These are phyloP conservation scores for Agrochola lychnidis DNA, from an alignment of 2,888 invertebrate species.

Conservation along the genomic window DNA sequence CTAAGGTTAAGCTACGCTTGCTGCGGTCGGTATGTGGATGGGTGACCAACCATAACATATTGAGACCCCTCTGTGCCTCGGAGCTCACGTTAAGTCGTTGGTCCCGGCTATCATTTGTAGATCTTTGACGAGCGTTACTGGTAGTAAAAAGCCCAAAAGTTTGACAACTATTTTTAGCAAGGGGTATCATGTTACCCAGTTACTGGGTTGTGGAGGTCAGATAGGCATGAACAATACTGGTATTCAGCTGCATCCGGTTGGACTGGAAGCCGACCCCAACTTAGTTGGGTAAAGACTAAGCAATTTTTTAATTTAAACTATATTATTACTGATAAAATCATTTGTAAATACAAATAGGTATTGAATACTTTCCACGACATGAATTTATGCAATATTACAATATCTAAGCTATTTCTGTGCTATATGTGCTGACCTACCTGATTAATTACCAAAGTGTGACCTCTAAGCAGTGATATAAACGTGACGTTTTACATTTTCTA, in stretches of 20 bases:
- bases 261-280: too few relatives aligned
- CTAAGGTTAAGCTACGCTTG: background rate
- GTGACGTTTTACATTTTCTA: conserved; percentile 34
- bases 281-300: too few relatives aligned
- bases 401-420: conserved; percentile 3
- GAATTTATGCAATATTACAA: background rate
- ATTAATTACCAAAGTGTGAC: background rate
- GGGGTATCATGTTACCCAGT: too few relatives aligned
- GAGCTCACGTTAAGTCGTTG: background rate
- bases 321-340: too few relatives aligned
- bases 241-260: too few relatives aligned
- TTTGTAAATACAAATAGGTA: too few relatives aligned
- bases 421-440: conserved; percentile 12
- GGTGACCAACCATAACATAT: background rate
- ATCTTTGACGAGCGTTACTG: too few relatives aligned
- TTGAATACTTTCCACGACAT: background rate
- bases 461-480: conserved; percentile 15
- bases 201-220: too few relatives aligned
- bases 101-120: too few relatives aligned
- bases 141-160: too few relatives aligned
- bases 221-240: too few relatives aligned
- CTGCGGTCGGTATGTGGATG: background rate
- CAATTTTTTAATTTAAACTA: background rate
- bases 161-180: too few relatives aligned
- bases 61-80: background rate